These are phyloP conservation scores for Thaumetopoea pityocampa DNA, from an alignment of 1,140 invertebrate species.

Conservation along the genomic window DNA sequence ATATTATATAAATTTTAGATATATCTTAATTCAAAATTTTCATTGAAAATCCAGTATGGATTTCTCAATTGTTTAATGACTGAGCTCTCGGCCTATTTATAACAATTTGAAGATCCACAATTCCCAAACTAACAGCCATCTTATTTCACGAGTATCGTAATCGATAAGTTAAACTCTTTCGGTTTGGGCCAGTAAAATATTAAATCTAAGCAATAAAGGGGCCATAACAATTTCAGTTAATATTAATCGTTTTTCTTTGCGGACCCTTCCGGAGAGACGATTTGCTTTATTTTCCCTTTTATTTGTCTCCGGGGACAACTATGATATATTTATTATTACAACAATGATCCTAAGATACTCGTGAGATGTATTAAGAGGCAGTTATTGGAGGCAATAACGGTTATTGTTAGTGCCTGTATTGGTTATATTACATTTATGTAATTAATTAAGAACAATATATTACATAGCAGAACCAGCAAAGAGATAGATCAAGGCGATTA, in stretches of 20 bases:
- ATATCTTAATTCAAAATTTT: too few relatives aligned
- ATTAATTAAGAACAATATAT: too few relatives aligned
- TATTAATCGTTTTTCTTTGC: conserved; percentile 74
- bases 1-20: too few relatives aligned
- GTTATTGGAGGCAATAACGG: conserved; percentile 29
- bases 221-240: conserved; percentile 71
- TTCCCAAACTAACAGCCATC: conserved; percentile 5
- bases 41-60: too few relatives aligned
- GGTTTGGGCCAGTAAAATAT: conserved; percentile 53
- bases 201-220: conserved; percentile 52
- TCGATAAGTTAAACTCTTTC: conserved; percentile 49
- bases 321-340: conserved; percentile 73
- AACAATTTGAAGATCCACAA: conserved; percentile 22
- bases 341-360: conserved; percentile 58
- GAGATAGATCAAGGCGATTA: too few relatives aligned
- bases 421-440: conserved; percentile 1
- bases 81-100: conserved; percentile 16
- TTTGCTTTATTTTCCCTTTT: conserved; percentile 69
- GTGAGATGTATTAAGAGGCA: conserved; percentile 55
- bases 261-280: conserved; percentile 57
- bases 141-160: conserved; percentile 36
- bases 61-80: too few relatives aligned
- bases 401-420: conserved; percentile 23
- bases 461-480: too few relatives aligned
- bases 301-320: conserved; percentile 64